Evolutionary conservation across 2,797 vertebrate species (phyloP).

Genomic region (Poecile montanus): DNA sequence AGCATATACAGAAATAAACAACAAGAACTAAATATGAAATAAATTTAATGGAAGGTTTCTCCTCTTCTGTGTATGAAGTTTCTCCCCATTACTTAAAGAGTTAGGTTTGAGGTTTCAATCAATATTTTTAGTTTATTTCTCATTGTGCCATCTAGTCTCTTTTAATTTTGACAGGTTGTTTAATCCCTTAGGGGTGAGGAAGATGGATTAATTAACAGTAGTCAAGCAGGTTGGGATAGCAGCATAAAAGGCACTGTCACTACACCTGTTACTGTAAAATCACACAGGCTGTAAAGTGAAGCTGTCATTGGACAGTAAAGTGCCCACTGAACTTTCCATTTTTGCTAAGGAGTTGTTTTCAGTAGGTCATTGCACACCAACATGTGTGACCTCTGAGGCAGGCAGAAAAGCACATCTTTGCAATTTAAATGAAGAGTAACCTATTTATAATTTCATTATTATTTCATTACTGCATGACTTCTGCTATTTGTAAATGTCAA

Average conservation of each 20-base stretch:
- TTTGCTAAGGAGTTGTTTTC: not conserved
- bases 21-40: not conserved
- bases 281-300: not conserved
- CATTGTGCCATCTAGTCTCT: not conserved
- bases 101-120: not conserved
- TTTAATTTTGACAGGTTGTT: not conserved
- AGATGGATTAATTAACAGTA: not conserved
- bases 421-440: conserved; percentile 56
- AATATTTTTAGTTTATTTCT: not conserved
- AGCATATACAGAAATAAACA: not conserved
- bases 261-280: not conserved
- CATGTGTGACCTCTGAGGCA: not conserved
- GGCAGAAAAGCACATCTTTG: conserved; percentile 24
- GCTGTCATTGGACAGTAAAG: not conserved
- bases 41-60: not conserved
- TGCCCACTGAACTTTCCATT: not conserved
- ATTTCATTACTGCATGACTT: conserved; percentile 36
- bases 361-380: not conserved
- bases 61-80: not conserved
- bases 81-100: not conserved
- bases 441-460: conserved; percentile 66
- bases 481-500: conserved; percentile 55
- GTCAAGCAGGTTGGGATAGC: not conserved
- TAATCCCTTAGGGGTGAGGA: not conserved
- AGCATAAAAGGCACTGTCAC: not conserved